Percentiles rank a stretch among this genome's conserved stretches.
phyloP scores from a whole-genome alignment of 2,888 invertebrate species.

The Pyrocoelia pectoralis region DNA sequence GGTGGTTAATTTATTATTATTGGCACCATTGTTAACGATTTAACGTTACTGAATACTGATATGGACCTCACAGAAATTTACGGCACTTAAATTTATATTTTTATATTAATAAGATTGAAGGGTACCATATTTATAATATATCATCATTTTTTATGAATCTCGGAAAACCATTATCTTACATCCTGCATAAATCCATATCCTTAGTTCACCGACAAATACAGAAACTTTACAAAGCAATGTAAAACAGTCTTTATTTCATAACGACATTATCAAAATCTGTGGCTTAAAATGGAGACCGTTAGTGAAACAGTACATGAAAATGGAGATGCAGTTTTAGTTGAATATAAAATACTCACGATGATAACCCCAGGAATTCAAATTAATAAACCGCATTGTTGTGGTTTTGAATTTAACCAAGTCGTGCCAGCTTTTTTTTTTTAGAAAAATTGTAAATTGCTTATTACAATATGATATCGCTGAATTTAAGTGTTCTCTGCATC shows the following conservation, averaged over 20 bases:
- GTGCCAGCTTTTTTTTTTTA: too few species aligned
- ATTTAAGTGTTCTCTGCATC: too few species aligned
- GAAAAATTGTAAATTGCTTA: too few species aligned
- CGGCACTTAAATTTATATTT: constrained; percentile 17
- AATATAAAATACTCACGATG: too few species aligned
- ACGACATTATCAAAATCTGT: constrained; percentile 5
- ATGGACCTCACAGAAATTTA: constrained; percentile 53
- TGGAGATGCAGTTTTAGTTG: too few species aligned
- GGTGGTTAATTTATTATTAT: constrained; percentile 60
- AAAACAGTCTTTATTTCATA: constrained; percentile 17
- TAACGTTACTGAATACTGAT: constrained; percentile 54
- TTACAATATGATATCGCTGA: too few species aligned
- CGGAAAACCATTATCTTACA: constrained; percentile 23
- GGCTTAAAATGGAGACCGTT: not conserved
- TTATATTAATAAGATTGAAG: constrained; percentile 34
- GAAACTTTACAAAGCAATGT: not conserved
- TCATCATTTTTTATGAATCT: constrained; percentile 30
- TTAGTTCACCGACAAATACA: constrained; percentile 4
- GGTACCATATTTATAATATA: constrained; percentile 25
- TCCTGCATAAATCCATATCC: constrained; percentile 29
- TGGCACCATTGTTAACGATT: constrained; percentile 59
- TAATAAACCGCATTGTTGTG: too few species aligned
- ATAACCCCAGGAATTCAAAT: too few species aligned
- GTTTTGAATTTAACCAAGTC: too few species aligned
- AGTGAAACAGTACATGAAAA: not conserved